Evolutionary conservation across 2,113 vertebrate genomes (phyloP).

Genomic region (Mixornis gularis): DNA sequence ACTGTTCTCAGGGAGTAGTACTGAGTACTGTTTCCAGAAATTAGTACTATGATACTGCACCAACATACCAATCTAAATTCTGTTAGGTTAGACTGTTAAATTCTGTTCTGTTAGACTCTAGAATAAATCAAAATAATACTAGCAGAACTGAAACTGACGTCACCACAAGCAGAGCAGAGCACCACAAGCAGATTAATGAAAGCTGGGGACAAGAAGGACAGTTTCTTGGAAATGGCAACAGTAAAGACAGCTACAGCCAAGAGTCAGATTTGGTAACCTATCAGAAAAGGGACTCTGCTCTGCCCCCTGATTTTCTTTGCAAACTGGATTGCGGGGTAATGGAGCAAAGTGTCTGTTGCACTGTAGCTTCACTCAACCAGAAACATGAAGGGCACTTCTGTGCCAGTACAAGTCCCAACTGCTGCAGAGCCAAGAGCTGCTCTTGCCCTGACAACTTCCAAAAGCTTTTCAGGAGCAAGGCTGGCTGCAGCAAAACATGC

Average conservation of each 20-base stretch:
- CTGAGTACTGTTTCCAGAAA: not conserved
- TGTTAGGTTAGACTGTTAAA: too few relatives aligned
- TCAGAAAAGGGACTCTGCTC: not conserved
- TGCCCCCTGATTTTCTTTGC: not conserved
- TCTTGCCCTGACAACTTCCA: not conserved
- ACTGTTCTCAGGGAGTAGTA: not conserved
- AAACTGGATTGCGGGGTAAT: not conserved
- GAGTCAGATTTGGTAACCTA: not conserved
- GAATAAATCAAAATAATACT: not conserved
- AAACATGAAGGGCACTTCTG: not conserved
- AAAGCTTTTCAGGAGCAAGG: not conserved
- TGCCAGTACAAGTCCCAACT: not conserved
- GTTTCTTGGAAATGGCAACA: not conserved
- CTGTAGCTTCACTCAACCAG: slow-evolving; percentile 25
- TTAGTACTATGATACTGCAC: not conserved
- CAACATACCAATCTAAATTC: not conserved
- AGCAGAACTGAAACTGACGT: not conserved
- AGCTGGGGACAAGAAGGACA: not conserved
- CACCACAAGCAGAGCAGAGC: not conserved
- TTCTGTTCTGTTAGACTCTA: not conserved
- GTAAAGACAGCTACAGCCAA: not conserved
- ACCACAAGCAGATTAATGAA: not conserved
- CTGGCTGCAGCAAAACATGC: not conserved
- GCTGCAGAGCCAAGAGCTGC: not conserved
- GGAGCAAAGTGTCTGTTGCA: slow-evolving; percentile 6